These are phyloP conservation scores for Drosophila paulistorum DNA, from an alignment of 1,140 invertebrate species.

Conservation along the genomic window DNA sequence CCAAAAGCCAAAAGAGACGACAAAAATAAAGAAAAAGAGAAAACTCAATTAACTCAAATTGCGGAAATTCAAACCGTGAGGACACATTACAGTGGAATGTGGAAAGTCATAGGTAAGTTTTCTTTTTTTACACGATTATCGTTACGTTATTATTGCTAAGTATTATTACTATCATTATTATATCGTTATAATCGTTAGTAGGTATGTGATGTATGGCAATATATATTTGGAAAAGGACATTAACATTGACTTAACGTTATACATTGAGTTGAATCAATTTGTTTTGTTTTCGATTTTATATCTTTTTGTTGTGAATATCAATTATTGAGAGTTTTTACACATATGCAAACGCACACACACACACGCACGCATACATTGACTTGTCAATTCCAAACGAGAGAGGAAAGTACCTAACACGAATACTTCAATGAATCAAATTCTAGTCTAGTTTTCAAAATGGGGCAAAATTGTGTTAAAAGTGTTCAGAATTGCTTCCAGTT, in stretches of 20 bases:
- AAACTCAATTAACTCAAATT: not conserved
- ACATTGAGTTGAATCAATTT: slow-evolving; percentile 5
- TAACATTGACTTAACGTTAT: not conserved
- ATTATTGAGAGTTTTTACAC: slow-evolving; percentile 24
- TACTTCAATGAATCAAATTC: no score
- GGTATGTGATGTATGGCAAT: slow-evolving; percentile 28
- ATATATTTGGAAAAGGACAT: slow-evolving; percentile 1
- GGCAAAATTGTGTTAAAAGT: no score
- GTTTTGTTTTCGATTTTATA: slow-evolving; percentile 8
- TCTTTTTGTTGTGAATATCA: slow-evolving; percentile 22
- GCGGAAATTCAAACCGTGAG: slow-evolving; percentile 37
- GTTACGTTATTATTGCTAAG: slow-evolving; percentile 8
- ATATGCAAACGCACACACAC: slow-evolving; percentile 3
- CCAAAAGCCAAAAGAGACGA: not conserved
- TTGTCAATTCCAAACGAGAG: not conserved
- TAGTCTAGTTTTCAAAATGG: no score
- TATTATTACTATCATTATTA: slow-evolving; percentile 24
- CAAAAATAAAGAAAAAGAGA: slow-evolving; percentile 2
- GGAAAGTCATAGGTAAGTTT: slow-evolving; percentile 29
- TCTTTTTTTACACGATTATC: slow-evolving; percentile 6
- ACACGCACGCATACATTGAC: slow-evolving; percentile 17
- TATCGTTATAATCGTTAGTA: slow-evolving; percentile 36
- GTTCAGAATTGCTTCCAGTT: no score
- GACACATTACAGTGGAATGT: slow-evolving; percentile 50
- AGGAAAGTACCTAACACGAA: no score